A percentile compares a stretch with the other conserved stretches of the same genome.
These are phyloP conservation scores for Caenorhabditis virilis DNA, from an alignment of 2,888 invertebrate genomes.

Conservation along the genomic window DNA sequence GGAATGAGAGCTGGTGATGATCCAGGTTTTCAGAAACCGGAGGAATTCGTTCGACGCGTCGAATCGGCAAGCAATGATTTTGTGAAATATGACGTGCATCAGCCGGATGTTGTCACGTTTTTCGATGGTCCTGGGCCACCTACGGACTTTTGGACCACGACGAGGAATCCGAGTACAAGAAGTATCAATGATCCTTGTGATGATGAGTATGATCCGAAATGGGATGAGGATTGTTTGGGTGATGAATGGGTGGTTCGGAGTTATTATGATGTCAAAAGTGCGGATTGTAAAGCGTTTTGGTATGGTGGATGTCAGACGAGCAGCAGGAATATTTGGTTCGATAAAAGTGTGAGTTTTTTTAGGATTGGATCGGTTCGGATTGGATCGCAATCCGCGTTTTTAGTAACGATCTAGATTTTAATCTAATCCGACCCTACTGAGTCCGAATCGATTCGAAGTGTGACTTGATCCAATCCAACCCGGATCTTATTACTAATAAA, in stretches of 20 bases:
- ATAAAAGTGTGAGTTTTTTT: slow-evolving; percentile 8
- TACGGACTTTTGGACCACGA: background rate
- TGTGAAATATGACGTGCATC: slow-evolving; percentile 24
- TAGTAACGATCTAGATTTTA: too few relatives aligned
- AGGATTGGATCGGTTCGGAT: too few relatives aligned
- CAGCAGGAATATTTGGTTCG: slow-evolving; percentile 49
- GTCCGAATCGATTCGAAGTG: too few relatives aligned
- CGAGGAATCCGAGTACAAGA: slow-evolving; percentile 10
- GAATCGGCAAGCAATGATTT: slow-evolving; percentile 29
- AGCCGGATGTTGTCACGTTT: slow-evolving; percentile 23
- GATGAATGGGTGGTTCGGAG: slow-evolving; percentile 43
- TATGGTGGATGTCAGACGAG: slow-evolving; percentile 53
- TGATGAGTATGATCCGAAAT: slow-evolving; percentile 48
- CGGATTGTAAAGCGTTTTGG: slow-evolving; percentile 47
- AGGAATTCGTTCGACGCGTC: slow-evolving; percentile 29
- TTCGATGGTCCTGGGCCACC: slow-evolving; percentile 21
- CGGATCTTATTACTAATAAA: too few relatives aligned
- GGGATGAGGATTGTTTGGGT: slow-evolving; percentile 48
- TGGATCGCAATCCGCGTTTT: too few relatives aligned
- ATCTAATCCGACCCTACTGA: too few relatives aligned
- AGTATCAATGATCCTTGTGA: slow-evolving; percentile 44
- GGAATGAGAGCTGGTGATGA: slow-evolving; percentile 31
- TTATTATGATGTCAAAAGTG: slow-evolving; percentile 24
- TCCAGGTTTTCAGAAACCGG: slow-evolving; percentile 28
- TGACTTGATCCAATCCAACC: too few relatives aligned